Base-by-base conservation (phyloP, 1,140 invertebrate species). In the Mycetomoellerius zeteki region DNA sequence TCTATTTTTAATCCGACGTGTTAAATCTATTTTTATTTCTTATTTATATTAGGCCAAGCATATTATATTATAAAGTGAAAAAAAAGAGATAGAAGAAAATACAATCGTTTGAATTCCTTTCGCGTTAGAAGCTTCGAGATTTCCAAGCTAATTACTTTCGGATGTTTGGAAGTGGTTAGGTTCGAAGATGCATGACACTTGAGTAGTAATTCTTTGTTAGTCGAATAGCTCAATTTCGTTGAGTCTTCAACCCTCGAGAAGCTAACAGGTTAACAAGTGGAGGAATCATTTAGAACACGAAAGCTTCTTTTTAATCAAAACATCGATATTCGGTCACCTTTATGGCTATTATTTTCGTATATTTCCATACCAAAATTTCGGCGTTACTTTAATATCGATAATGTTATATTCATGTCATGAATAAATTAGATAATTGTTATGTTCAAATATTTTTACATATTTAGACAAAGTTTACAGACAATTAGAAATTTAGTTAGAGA, bases 141-240 rank as follows among this genome's bases (percentile, higher is more conserved):
- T 77, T 47, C 3, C 12, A 1, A 19, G n/a, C 6, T 19, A 37
- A 65, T 7, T 10, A 27, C 24, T 72, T n/a, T 16, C 56, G 37
- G 10, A 10, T 30, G 69, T 65, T 37, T 52, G 21, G 19, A 80
- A 65, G n/a, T 54, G 43, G 24, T 81, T 69, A 65, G 50, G 50
- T 69, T 56, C 52, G 30, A 19, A 27, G 64, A 4, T 71, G 64
- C 21, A 27, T 43, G 64, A 54, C n/a, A 69, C 30, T 67, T 50
- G 30, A 56, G 30, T 43, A 65, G 21, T 71, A 71, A 81, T 80
- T 80, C 64, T 69, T 19, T 43, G 33, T 67, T n/a, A 67, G 77
- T 81, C 52, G 65, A 71, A 80, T 62, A 3, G n/a, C 33, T 81
- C 21, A 71, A 81, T 81, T 81, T 64, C 14, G 10, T 67, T 67